Percentiles rank a stretch among this genome's conserved stretches.
Conservation (phyloP, 1,140 invertebrate species). For the Aleiodes sp. region DNA sequence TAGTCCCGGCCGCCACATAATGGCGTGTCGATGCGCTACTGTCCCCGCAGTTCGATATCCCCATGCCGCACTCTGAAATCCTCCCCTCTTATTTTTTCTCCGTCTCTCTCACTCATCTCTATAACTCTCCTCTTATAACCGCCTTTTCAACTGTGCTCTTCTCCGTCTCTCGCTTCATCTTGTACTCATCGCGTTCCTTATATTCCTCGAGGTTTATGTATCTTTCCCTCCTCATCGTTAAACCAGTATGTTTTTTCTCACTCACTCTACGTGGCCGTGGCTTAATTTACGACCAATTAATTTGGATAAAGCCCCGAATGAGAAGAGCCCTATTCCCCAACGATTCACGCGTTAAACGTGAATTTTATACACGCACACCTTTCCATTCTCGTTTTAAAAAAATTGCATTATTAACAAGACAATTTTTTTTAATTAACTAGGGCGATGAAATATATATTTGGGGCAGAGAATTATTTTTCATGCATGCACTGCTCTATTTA, state of each 20-base stretch:
- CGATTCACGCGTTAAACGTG: slow-evolving; percentile 62
- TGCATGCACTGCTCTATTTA: no score
- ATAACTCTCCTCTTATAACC: slow-evolving; percentile 32
- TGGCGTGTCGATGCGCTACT: slow-evolving; percentile 67
- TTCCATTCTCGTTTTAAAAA: slow-evolving; percentile 30
- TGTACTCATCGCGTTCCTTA: neutral
- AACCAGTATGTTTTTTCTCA: slow-evolving; percentile 9
- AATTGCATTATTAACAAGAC: neutral
- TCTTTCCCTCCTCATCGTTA: slow-evolving; percentile 19
- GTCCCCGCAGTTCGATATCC: slow-evolving; percentile 50
- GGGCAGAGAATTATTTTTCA: no score
- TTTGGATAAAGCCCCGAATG: slow-evolving; percentile 61
- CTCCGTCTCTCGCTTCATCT: slow-evolving; percentile 22
- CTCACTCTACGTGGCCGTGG: slow-evolving; percentile 32
- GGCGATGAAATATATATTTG: neutral
- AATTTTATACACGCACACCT: slow-evolving; percentile 47
- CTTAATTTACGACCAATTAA: slow-evolving; percentile 68
- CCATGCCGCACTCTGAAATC: slow-evolving; percentile 22
- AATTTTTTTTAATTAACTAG: neutral
- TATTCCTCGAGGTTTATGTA: neutral
- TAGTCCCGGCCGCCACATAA: slow-evolving; percentile 66
- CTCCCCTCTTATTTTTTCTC: slow-evolving; percentile 28
- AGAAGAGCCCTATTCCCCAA: slow-evolving; percentile 54
- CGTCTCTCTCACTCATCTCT: slow-evolving; percentile 31
- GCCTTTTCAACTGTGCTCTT: slow-evolving; percentile 7